Evolutionary conservation across 1,140 invertebrate genomes (phyloP).

Genomic region (Drosophila aff.): DNA sequence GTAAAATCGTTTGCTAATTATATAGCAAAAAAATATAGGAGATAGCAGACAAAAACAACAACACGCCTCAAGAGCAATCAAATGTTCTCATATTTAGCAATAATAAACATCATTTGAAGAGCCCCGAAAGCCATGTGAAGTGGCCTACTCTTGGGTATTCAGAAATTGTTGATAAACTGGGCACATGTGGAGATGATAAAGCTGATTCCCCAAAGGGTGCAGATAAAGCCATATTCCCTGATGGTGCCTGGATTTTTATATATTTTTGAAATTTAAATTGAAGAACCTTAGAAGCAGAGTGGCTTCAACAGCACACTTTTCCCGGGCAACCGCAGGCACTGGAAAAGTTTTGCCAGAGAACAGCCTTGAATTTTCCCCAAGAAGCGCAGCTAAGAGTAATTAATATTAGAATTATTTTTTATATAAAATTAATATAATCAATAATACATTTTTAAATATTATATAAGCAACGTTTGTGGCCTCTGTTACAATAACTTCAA

Average conservation of each 20-base stretch:
- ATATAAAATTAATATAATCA: not conserved
- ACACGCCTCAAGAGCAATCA: not conserved
- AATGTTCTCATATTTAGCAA: conserved; percentile 17
- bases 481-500: not conserved
- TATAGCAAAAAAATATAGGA: not conserved
- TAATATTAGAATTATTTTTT: not conserved
- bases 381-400: not conserved
- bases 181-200: not conserved
- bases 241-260: not conserved
- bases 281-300: not conserved
- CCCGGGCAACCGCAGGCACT: not conserved
- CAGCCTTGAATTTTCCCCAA: not conserved
- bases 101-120: not conserved
- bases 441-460: not conserved
- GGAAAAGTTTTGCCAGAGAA: not conserved
- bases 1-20: conserved; percentile 27
- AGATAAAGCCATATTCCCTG: conserved; percentile 19
- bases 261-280: not conserved
- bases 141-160: conserved; percentile 1
- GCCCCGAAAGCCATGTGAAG: conserved; percentile 10
- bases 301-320: conserved; percentile 12
- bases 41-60: not conserved
- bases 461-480: not conserved
- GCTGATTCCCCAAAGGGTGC: not conserved
- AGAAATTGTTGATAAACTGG: conserved; percentile 21